A percentile compares a stretch with the other conserved stretches of the same genome.
Conservation (phyloP, 2,113 vertebrate species). For the Gnathonemus longibarbis region DNA sequence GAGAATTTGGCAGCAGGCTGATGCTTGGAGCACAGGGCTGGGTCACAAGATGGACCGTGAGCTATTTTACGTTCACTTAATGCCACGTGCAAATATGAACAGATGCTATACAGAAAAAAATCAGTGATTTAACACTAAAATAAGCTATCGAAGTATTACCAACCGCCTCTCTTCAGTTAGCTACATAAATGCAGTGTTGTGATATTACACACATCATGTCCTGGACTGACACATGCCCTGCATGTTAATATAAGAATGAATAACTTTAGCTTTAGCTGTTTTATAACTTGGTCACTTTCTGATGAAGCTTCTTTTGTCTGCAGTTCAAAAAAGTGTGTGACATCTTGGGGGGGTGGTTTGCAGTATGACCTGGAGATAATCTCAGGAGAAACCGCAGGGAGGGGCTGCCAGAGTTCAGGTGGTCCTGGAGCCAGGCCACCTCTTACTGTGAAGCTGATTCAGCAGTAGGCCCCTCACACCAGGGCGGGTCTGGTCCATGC, state of each 20-base stretch:
- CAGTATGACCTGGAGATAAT: not conserved
- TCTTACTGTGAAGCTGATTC: not conserved
- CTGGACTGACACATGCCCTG: not conserved
- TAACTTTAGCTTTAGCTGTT: not conserved
- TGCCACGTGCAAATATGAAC: not conserved
- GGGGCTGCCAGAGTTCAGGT: constrained; percentile 43
- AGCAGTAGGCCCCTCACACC: not conserved
- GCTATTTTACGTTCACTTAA: not conserved
- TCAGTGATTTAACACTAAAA: not conserved
- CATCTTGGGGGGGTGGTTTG: not conserved
- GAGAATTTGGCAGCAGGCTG: constrained; percentile 50
- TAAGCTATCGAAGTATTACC: not conserved
- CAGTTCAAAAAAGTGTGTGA: not conserved
- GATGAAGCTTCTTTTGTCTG: not conserved
- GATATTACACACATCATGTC: not conserved
- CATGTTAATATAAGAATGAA: not conserved
- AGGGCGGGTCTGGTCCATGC: not conserved
- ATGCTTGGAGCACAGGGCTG: constrained; percentile 44
- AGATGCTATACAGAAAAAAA: not conserved
- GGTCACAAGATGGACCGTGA: not conserved
- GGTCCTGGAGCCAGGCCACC: not conserved
- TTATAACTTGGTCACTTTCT: not conserved
- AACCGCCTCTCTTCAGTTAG: not conserved
- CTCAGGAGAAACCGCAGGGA: constrained; percentile 28
- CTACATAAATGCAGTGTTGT: not conserved